These are phyloP conservation scores for Apocheima hispidaria DNA, from an alignment of 2,888 invertebrate species.

Conservation along the genomic window DNA sequence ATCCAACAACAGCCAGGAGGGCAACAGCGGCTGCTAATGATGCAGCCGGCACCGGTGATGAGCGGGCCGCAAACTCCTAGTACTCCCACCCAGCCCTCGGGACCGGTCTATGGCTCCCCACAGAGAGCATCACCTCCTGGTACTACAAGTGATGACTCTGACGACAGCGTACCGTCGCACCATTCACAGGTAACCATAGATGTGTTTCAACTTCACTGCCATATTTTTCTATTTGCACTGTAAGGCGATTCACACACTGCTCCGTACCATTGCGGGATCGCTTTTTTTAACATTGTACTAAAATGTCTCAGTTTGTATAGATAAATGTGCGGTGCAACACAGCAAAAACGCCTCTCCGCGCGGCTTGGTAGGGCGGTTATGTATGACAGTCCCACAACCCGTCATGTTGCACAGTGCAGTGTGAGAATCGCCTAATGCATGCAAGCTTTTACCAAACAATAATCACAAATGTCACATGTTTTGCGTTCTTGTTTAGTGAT, in stretches of 20 bases:
- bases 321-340: too few species aligned
- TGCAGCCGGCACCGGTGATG: constrained; percentile 84
- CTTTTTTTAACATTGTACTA: too few species aligned
- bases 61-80: constrained; percentile 78
- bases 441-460: constrained; percentile 5
- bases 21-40: constrained; percentile 83
- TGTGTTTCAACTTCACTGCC: not conserved
- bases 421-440: too few species aligned
- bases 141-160: constrained; percentile 95
- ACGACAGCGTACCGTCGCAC: constrained; percentile 91
- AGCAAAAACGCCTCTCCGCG: too few species aligned
- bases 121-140: constrained; percentile 89
- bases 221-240: constrained; percentile 12
- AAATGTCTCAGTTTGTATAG: too few species aligned
- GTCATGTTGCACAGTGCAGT: too few species aligned
- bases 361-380: too few species aligned
- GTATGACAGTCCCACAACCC: too few species aligned
- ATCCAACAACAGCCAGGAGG: constrained; percentile 87
- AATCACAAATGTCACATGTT: not conserved
- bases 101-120: constrained; percentile 84
- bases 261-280: too few species aligned
- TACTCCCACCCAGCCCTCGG: constrained; percentile 73
- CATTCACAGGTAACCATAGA: constrained; percentile 76
- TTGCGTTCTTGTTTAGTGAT: not conserved
- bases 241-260: too few species aligned